A percentile compares a stretch with the other conserved stretches of the same genome.
phyloP scores from a whole-genome alignment of 1,140 invertebrate genomes.

The Conus betulinus region DNA sequence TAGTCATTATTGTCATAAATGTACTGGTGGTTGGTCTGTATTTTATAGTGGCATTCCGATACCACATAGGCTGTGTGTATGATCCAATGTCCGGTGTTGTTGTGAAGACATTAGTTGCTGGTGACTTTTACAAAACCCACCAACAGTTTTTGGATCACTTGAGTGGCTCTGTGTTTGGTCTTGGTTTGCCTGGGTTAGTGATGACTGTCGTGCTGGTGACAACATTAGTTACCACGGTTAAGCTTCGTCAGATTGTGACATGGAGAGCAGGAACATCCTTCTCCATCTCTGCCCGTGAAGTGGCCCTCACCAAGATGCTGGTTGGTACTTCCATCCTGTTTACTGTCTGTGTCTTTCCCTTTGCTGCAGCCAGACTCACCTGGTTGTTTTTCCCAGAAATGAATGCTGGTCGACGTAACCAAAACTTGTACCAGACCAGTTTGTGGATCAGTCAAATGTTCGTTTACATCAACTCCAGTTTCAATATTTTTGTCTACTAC shows the following conservation, averaged over 20 bases:
- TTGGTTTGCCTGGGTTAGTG: neutral
- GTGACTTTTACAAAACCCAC: constrained; percentile 3
- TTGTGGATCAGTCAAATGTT: neutral
- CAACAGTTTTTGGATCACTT: neutral
- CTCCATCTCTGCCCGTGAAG: neutral
- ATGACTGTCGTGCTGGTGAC: neutral
- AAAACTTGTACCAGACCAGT: neutral
- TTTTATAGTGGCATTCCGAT: neutral
- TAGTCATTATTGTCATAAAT: neutral
- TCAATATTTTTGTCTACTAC: constrained; percentile 1
- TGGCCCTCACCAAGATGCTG: constrained; percentile 9
- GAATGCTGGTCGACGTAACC: neutral
- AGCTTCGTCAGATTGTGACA: neutral
- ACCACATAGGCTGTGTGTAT: neutral
- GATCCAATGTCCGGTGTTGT: neutral
- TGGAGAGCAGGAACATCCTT: neutral
- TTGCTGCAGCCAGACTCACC: neutral
- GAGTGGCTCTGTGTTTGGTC: neutral
- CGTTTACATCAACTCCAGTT: neutral
- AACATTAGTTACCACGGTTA: neutral
- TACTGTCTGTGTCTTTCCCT: neutral
- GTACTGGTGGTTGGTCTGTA: neutral
- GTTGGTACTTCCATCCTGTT: neutral
- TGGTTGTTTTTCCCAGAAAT: neutral
- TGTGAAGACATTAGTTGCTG: neutral